A percentile compares a stretch with the other conserved stretches of the same genome.
phyloP scores from a whole-genome alignment of 2,113 vertebrate genomes.

The Australoheros scitulus region DNA sequence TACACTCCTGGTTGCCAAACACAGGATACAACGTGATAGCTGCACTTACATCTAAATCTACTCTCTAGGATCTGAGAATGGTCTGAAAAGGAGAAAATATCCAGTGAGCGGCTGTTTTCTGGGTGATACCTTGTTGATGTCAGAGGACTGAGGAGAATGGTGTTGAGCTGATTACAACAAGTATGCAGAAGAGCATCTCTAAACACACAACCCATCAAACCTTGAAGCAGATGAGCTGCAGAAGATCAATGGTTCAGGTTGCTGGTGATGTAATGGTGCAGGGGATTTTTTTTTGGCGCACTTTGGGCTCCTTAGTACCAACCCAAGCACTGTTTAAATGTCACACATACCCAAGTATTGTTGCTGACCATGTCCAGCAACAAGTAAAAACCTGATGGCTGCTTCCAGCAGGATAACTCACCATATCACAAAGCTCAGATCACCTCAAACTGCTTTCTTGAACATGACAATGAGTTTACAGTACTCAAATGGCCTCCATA shows the following conservation, averaged over 20 bases:
- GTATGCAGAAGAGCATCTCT: not conserved
- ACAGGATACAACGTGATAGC: not conserved
- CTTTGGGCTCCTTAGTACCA: no score
- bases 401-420: no score
- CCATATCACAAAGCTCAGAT: no score
- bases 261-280: no score
- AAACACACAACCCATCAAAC: not conserved
- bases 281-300: no score
- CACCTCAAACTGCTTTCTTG: no score
- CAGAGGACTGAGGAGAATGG: not conserved
- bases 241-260: not conserved
- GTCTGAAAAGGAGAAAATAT: accelerated
- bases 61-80: accelerated
- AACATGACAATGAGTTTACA: no score
- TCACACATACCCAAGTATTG: no score
- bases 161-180: no score
- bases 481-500: not conserved
- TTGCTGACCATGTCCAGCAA: no score
- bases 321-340: no score
- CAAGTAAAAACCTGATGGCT: no score
- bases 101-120: accelerated
- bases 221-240: not conserved
- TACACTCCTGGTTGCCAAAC: not conserved
- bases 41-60: not conserved
- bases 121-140: not conserved